Base-by-base conservation (phyloP, 2,113 vertebrate species). In the Catharus bicknelli region DNA sequence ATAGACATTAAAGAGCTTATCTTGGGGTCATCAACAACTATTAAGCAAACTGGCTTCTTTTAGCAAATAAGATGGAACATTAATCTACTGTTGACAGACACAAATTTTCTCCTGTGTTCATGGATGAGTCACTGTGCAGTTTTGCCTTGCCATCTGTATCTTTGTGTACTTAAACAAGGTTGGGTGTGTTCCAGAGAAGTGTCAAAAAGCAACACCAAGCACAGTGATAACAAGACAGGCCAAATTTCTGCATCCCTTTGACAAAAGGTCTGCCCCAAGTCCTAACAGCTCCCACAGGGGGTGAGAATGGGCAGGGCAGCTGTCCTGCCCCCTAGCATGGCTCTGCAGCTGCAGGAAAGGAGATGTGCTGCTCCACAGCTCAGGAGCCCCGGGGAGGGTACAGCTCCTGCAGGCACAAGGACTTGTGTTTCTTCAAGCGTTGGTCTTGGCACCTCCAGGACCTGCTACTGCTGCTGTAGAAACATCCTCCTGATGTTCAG, bases 11-110 rank as follows among this genome's bases (percentile, higher is more conserved):
- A 89, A 87, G 55, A 80, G 30, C 38, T 90, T 87, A 69, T 58
- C 70, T 40, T 50, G 50, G n/a, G 55, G 48, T 92, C 66, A 59
- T 61, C 59, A 73, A 73, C 50, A 64, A 10, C 43, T 75, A 16
- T 89, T 45, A 85, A 88, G 36, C 17, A 89, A 79, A 87, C 26
- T 34, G 54, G 5, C 27, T 82, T 45, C 17, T 75, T 96, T 86
- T 86, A 79, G 55, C 26, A 87, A 94, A 53, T 42, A 92, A 68
- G 20, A 43, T 50, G 51, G 53, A 73, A 64, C 79, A 53, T 55
- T 63, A 14, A 14, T 43, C 61, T 30, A 6, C 47, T 83, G 51
- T 50, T 90, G 36, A 84, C 54, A 92, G 57, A 61, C 38, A 74
- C 18, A 32, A 3, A 54, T 90, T 93, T 90, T 87, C 18, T 84